Evolutionary conservation across 53 echinoderm and acorn worm genomes (phyloP).

Genomic region (Paracentrotus lividus): DNA sequence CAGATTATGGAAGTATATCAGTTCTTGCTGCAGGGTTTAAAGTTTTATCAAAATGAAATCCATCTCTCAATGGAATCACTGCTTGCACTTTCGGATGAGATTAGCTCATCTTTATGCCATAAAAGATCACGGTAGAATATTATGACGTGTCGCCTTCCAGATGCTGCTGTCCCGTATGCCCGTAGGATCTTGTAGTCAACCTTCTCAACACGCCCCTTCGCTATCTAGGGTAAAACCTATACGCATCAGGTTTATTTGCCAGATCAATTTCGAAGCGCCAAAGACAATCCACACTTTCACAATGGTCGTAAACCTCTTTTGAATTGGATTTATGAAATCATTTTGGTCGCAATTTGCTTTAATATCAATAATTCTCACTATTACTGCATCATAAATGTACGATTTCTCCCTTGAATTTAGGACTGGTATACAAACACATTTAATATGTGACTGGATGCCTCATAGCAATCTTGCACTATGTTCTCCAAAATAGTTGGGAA

Average conservation of each 20-base stretch:
- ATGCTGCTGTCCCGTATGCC: too few species aligned
- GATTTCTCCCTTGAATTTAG: too few species aligned
- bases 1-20: too few species aligned
- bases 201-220: not conserved
- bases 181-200: not conserved
- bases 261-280: constrained; percentile 23
- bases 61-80: not conserved
- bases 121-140: too few species aligned
- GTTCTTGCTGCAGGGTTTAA: not conserved
- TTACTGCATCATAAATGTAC: too few species aligned
- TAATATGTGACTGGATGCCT: too few species aligned
- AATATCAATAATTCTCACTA: too few species aligned
- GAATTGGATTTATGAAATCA: not conserved
- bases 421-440: too few species aligned
- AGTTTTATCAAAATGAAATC: not conserved
- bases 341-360: too few species aligned
- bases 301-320: not conserved
- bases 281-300: not conserved
- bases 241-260: constrained; percentile 1
- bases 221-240: constrained; percentile 37
- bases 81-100: constrained; percentile 13
- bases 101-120: not conserved
- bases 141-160: constrained; percentile 2
- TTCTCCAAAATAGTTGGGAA: not conserved
- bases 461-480: not conserved